Base-by-base conservation (phyloP, 1,140 invertebrate species). In the Heterodera schachtii region DNA sequence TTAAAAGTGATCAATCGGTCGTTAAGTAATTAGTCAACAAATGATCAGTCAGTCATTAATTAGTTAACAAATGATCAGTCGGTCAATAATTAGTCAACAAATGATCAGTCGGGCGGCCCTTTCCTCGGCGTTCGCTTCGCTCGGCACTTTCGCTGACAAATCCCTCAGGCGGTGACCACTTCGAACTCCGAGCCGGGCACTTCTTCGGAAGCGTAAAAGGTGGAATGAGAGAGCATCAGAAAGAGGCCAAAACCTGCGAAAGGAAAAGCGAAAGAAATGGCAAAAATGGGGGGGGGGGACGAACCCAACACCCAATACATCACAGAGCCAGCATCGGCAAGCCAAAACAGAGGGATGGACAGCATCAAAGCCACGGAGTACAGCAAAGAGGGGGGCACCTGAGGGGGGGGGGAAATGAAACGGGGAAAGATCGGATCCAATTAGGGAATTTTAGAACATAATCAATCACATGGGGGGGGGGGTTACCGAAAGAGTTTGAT, bases 241-340 rank as follows among this genome's bases (percentile, higher is more conserved):
- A 85, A 84, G 7, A 87, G 19, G 46, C 75, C 60, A 6, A 70
- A 81, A 7, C 83, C 81, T 82, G 43, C 6, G 52, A 31, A 66
- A 31, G 82, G 78, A 2, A 11, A 31, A 43, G 31, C 43, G 13
- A 64, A 52, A 49, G 47, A 49, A 52, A 52, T 31, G 31, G 0
- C 31, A 31, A 31, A 31, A 31, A 31, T 31, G 31, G 31, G 31
- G 31, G 31, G 31, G 31, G 31, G 31, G 49, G 2, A 52, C 81
- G 84, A 8, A 83, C 82, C 84, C 69, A 85, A 70, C 47, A 87
- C 82, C 84, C 84, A 85, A 67, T 87, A 87, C 79, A 85, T 84
- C 31, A 85, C 84, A 70, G 73, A 60, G 0, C 85, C 78, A 57
- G 69, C 84, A 77, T 86, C 86, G n/a, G 84, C 84, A 41, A 85